Evolutionary conservation across 2,888 invertebrate species (phyloP).

Genomic region (Eristalinus aeneus): DNA sequence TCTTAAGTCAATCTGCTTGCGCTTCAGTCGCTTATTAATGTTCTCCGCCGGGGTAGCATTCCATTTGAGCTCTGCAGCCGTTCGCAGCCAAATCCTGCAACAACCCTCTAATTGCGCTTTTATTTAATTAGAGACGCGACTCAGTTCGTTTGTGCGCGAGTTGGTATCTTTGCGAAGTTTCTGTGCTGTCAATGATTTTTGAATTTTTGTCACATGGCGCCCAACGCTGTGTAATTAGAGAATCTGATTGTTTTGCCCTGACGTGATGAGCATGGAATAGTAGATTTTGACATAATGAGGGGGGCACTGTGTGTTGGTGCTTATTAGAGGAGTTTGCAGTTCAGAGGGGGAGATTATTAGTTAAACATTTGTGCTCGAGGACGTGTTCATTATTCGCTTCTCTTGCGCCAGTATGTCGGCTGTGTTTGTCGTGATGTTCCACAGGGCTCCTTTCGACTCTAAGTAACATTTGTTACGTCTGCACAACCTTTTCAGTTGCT

Average conservation of each 20-base stretch:
- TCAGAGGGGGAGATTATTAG: no score
- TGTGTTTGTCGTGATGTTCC: no score
- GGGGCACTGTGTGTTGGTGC: not conserved
- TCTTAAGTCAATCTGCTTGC: slow-evolving; percentile 37
- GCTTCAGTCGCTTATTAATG: slow-evolving; percentile 30
- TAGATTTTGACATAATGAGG: not conserved
- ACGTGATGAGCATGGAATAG: not conserved
- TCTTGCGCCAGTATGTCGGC: no score
- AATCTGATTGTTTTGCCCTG: not conserved
- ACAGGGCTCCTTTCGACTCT: no score
- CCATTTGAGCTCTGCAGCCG: slow-evolving; percentile 19
- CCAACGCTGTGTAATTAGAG: not conserved
- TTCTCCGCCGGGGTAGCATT: not conserved
- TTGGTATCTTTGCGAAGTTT: not conserved
- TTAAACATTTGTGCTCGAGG: no score
- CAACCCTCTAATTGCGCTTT: slow-evolving; percentile 53
- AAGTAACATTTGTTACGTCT: no score
- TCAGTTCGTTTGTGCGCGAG: not conserved
- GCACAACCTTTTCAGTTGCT: no score
- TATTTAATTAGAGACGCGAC: slow-evolving; percentile 27
- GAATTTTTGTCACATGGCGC: not conserved
- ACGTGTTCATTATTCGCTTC: no score
- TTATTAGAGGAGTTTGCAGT: not conserved
- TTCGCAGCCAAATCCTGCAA: slow-evolving; percentile 10
- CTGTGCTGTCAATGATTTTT: not conserved